Evolutionary conservation across 2,113 vertebrate genomes (phyloP), one percentile per base, ranked within the genome.

Genomic region (Myotis yumanensis): DNA sequence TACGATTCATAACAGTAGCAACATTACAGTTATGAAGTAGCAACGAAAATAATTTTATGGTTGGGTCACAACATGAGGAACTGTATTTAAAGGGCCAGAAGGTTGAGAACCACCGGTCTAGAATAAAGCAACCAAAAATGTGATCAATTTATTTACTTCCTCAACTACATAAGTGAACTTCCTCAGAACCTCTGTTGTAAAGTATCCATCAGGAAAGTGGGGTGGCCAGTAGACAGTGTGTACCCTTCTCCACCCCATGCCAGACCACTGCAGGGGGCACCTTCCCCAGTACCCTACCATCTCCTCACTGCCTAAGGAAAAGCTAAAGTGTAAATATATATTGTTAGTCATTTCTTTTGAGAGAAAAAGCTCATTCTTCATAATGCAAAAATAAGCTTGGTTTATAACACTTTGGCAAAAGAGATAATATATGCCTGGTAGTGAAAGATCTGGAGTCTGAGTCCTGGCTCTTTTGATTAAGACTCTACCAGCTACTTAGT

Each of bases 221-320:
- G 7, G 10, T 1, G 0, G 5, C 11, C 0, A 2, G 0, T 20
- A 37, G n/a, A 11, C 16, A 54, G 62, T 2, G 7, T 16, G 14
- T 7, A 5, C 14, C 43, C 6, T 84, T 20, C 37, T 83, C 66
- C 40, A 40, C 15, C 18, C 25, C 10, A 69, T 3, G 23, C n/a
- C 32, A n/a, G n/a, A n/a, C n/a, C n/a, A n/a, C n/a, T n/a, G n/a
- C n/a, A n/a, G n/a, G n/a, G n/a, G n/a, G n/a, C n/a, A n/a, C n/a
- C n/a, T n/a, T n/a, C n/a, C n/a, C n/a, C n/a, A 15, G 25, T 64
- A 32, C 3, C 2, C 22, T 18, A 25, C 20, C 5, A 9, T 57
- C 68, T 68, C 32, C 10, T 18, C 66, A 23, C 40, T 52, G 15
- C 32, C 57, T 35, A 54, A 40, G 52, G 66, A 68, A 90, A 77